Evolutionary conservation across 1,140 invertebrate genomes (phyloP), one percentile per base, ranked within the genome.

Genomic region (Ooceraea biroi): DNA sequence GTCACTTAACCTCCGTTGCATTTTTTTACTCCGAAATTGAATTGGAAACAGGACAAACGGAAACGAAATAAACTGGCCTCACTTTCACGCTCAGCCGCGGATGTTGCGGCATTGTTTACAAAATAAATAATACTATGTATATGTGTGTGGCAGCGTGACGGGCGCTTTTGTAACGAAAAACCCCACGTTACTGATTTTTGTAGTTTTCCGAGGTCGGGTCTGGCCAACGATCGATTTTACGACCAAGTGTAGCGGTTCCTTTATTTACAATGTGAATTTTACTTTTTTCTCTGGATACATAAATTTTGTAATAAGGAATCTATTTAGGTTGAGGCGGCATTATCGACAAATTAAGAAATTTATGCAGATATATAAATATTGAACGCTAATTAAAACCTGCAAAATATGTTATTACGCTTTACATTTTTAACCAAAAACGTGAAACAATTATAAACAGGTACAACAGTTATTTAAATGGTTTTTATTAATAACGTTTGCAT

Each of bases 61-160:
- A 57, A 77, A 57, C 30, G 76, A 55, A 74, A 83, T 88, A 71
- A 82, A 86, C 82, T 80, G 41, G 63, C 82, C 73, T 85, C 86
- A 83, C 88, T 89, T 85, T 90, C 84, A 72, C 86, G 84, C 84
- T 86, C 84, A 69, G n/a, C 68, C 55, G 58, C 48, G 61, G 50
- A 65, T 68, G 68, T 25, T 27, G 55, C 63, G 83, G 60, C 46
- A 63, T 48, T 85, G 71, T 88, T 85, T 85, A 57, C 78, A 77
- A 86, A 86, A 88, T 84, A 85, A 89, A 90, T 88, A 80, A 80
- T 78, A 78, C 76, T 71, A 71, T 58, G 52, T 71, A 86, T 80
- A 27, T 61, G 27, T 82, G 14, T 30, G 5, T 11, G 44, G 41
- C 10, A 63, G 19, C 25, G 48, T 52, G 57, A 77, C 65, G n/a